These are phyloP conservation scores for Nesospiza acunhae DNA, from an alignment of 2,113 vertebrate genomes.

Conservation along the genomic window DNA sequence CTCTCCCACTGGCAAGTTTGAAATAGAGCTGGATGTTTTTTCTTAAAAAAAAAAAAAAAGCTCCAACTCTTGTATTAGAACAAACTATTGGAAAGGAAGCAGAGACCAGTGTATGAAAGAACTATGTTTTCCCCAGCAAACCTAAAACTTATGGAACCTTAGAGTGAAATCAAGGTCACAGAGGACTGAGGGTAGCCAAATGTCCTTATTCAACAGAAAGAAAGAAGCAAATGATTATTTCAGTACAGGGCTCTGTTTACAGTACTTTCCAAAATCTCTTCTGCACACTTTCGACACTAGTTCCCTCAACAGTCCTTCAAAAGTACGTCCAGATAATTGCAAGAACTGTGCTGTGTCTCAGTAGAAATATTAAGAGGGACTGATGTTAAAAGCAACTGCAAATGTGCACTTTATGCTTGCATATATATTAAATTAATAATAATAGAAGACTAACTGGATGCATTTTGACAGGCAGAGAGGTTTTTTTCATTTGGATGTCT, in stretches of 20 bases:
- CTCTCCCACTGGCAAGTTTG: not conserved
- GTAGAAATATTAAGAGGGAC: not conserved
- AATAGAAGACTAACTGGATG: not conserved
- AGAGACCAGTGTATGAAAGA: not conserved
- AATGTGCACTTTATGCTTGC: not conserved
- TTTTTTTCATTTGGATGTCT: not conserved
- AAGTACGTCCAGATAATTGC: not conserved
- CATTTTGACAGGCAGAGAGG: not conserved
- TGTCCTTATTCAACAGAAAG: not conserved
- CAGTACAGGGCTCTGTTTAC: not conserved
- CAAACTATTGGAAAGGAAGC: not conserved
- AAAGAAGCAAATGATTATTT: not conserved
- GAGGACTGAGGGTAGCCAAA: not conserved
- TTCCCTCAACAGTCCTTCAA: not conserved
- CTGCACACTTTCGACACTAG: not conserved
- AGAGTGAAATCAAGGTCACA: not conserved
- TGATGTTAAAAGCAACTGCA: not conserved
- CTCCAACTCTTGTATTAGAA: not conserved
- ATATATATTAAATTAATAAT: not conserved
- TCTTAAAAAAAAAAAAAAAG: not conserved
- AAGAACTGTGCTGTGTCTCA: not conserved
- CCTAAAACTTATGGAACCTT: not conserved
- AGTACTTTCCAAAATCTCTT: not conserved
- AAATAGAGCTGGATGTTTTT: not conserved
- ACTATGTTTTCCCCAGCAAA: not conserved